phyloP scores from a whole-genome alignment of 2,888 invertebrate species.

The Cephus sareptanus region DNA sequence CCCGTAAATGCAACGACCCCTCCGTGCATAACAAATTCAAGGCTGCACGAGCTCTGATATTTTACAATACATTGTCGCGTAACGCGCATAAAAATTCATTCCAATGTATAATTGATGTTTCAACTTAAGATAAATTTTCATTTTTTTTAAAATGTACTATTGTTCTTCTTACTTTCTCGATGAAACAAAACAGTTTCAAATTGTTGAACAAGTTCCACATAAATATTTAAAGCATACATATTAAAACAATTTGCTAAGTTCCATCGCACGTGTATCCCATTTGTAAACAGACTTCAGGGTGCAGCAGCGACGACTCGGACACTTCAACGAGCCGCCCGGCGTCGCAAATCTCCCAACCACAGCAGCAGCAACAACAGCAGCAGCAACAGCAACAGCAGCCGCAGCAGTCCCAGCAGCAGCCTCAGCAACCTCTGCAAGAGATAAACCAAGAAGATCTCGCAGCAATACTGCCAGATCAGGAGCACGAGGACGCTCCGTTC shows the following conservation, averaged over 20 bases:
- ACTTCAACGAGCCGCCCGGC: conserved; percentile 44
- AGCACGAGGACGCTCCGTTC: conserved; percentile 70
- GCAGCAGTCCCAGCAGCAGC: conserved; percentile 68
- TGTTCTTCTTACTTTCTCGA: not conserved
- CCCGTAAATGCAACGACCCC: not conserved
- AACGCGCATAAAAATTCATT: not conserved
- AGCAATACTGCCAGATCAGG: conserved; percentile 81
- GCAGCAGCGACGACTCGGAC: conserved; percentile 59
- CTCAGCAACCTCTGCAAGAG: conserved; percentile 68
- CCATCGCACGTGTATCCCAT: not conserved
- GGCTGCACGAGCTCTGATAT: not conserved
- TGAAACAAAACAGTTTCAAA: not conserved
- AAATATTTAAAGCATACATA: not conserved
- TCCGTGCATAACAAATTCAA: not conserved
- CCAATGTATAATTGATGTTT: not conserved
- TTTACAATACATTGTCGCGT: not conserved
- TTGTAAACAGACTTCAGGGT: conserved; percentile 48
- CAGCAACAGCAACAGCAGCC: conserved; percentile 32
- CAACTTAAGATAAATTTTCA: not conserved
- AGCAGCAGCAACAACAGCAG: conserved; percentile 57
- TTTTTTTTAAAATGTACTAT: not conserved
- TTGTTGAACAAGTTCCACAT: not conserved
- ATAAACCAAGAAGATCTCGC: conserved; percentile 84
- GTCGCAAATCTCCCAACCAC: conserved; percentile 31
- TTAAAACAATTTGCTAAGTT: not conserved